phyloP scores from a whole-genome alignment of 2,113 vertebrate species.

The Chlamydotis undulata region DNA sequence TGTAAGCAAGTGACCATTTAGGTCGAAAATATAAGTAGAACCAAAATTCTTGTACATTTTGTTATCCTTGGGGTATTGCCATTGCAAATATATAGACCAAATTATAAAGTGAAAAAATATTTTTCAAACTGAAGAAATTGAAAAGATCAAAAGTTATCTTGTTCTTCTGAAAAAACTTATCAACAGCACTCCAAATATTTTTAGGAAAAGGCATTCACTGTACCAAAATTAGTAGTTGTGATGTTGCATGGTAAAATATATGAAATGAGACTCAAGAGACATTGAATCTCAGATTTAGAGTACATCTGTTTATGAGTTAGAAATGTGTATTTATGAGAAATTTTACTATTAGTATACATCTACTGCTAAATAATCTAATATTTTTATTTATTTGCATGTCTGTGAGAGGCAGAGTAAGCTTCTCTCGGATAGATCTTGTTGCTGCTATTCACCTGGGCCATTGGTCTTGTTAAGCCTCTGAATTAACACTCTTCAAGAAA shows the following conservation, averaged over 20 bases:
- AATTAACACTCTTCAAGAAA: background rate
- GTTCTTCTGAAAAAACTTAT: background rate
- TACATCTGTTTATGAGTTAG: background rate
- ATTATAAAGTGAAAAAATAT: background rate
- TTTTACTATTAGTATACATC: background rate
- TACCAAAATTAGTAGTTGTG: background rate
- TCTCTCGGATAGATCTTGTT: background rate
- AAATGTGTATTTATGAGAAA: background rate
- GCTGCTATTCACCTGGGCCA: background rate
- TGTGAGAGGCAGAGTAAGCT: background rate
- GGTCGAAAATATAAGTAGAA: background rate
- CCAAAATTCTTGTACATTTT: background rate
- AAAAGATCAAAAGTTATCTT: background rate
- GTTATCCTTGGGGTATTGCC: rapidly evolving
- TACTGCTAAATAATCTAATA: background rate
- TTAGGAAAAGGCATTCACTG: background rate
- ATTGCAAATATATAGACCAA: background rate
- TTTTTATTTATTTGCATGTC: background rate
- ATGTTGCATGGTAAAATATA: background rate
- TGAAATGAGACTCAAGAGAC: background rate
- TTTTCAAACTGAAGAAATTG: background rate
- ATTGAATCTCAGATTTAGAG: background rate
- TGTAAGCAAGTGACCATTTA: background rate
- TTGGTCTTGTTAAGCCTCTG: background rate
- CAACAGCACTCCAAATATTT: background rate